Evolutionary conservation across 2,888 invertebrate species (phyloP), one percentile per base, ranked within the genome.

Genomic region (Cheilosia scutellata): DNA sequence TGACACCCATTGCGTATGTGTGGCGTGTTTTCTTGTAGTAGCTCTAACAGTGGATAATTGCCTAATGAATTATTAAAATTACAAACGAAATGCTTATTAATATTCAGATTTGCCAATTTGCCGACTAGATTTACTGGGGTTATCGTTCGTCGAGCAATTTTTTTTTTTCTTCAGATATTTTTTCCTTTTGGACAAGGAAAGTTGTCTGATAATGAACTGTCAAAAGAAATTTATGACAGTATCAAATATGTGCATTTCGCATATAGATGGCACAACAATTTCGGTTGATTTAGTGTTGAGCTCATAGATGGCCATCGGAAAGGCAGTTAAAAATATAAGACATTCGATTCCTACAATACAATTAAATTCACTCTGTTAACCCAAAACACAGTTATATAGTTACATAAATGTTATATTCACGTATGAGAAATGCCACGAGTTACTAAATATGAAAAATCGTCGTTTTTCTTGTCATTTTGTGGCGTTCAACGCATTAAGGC

Each of bases 181-280:
- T 60, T 58, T 66, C 72, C 60, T 27, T 44, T 63, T 74, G 25
- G 20, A 11, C 57, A 74, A 44, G 57, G 75, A 84, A 79, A 77
- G 44, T 47, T 9, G 20, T 51, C 49, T 84, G 71, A 79, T 79
- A 79, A 79, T 79, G 74, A 58, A 70, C 65, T 58, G 79, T 79
- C 79, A 79, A 25, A 62, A n/a, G 40, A 9, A 11, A 44, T 53
- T 29, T 37, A 37, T 77, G 77, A 77, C 77, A 68, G 60, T 1
- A 37, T 11, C 11, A 47, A n/a, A 1, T 31, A n/a, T 5, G n/a
- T 16, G 25, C 25, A 13, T 13, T 37, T 53, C n/a, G 33, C 37
- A 20, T 0, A 0, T 1, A 53, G 44, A 62, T 51, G 62, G 44
- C 2, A 13, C 44, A n/a, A 13, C 13, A 16, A n/a, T n/a, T 6